Percentiles rank a stretch among this genome's conserved stretches.
Evolutionary conservation across 2,888 invertebrate species (phyloP).

Genomic region (Frankliniella intonsa): DNA sequence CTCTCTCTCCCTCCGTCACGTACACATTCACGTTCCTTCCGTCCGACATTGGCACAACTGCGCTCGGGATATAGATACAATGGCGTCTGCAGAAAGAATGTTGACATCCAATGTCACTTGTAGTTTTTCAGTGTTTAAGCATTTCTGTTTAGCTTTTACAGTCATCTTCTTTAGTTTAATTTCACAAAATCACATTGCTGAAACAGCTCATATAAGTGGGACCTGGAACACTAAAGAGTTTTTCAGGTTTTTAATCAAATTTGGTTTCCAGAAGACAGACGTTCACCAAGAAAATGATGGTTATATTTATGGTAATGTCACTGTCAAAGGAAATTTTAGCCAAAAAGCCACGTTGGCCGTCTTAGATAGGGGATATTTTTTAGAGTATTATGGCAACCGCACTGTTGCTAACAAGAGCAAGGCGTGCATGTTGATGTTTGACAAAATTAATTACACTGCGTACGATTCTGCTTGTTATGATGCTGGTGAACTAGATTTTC

Average conservation of each 20-base stretch:
- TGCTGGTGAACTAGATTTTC: constrained; percentile 63
- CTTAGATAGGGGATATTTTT: constrained; percentile 79
- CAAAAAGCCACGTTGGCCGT: constrained; percentile 80
- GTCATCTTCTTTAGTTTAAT: not conserved
- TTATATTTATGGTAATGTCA: constrained; percentile 94
- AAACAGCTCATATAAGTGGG: constrained; percentile 54
- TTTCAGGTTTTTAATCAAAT: constrained; percentile 89
- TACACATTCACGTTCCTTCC: no score
- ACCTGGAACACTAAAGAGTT: constrained; percentile 66
- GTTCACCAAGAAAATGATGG: constrained; percentile 79
- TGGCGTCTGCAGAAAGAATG: constrained; percentile 15
- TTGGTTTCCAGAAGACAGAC: constrained; percentile 95
- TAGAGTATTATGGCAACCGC: constrained; percentile 83
- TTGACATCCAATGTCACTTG: not conserved
- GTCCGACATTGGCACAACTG: no score
- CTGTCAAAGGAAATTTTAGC: constrained; percentile 62
- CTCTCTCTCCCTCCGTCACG: no score
- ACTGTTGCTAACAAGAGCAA: constrained; percentile 58
- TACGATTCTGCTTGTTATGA: constrained; percentile 80
- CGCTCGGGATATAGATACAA: not conserved
- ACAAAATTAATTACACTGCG: constrained; percentile 72
- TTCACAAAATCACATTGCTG: not conserved
- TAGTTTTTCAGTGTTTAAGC: not conserved
- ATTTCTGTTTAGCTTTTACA: not conserved
- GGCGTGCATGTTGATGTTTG: constrained; percentile 84